Evolutionary conservation across 2,797 vertebrate species (phyloP), one percentile per base, ranked within the genome.

Genomic region (Halcyon leucocephala): DNA sequence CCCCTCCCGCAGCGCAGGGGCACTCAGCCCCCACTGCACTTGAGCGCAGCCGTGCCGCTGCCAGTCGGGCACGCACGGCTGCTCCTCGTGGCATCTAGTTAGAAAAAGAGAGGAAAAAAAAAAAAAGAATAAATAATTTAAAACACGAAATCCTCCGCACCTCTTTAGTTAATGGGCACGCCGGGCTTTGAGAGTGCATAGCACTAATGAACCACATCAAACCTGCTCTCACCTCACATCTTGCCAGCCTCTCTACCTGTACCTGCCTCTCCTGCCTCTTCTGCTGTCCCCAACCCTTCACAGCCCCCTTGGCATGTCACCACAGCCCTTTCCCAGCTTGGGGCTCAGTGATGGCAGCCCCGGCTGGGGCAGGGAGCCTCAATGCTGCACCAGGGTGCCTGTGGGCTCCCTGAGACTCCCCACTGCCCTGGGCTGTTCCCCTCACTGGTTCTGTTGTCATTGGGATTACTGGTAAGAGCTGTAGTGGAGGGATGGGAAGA

Each of bases 101-200:
- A 92, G 62, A 69, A 79, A 93, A 61, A 48, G 54, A 41, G 66
- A 78, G 20, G 12, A 4, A 21, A 25, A n/a, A 28, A 8, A 28
- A 8, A 57, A 89, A 60, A 29, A 0, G 7, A 42, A 89, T 86
- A 86, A 96, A 89, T 93, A 91, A 96, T 93, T 93, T 70, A 95
- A 94, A 94, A 91, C 52, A 62, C 76, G 6, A 78, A 77, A 88
- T 93, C 57, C 86, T 94, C 86, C 86, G 70, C 84, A 94, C 70
- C 35, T 95, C 70, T 86, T 92, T 80, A 91, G 80, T 42, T 42
- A 42, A 42, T 42, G 41, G 41, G 41, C 41, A 42, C 41, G 41
- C 16, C 41, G 16, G 20, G 44, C 20, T 46, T 46, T 46, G 44
- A 42, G 41, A 42, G 41, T 17, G 16, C 41, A 42, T 42, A 42